Evolutionary conservation across 2,113 vertebrate genomes (phyloP), one percentile per base, ranked within the genome.

Genomic region (Halichoeres trimaculatus): DNA sequence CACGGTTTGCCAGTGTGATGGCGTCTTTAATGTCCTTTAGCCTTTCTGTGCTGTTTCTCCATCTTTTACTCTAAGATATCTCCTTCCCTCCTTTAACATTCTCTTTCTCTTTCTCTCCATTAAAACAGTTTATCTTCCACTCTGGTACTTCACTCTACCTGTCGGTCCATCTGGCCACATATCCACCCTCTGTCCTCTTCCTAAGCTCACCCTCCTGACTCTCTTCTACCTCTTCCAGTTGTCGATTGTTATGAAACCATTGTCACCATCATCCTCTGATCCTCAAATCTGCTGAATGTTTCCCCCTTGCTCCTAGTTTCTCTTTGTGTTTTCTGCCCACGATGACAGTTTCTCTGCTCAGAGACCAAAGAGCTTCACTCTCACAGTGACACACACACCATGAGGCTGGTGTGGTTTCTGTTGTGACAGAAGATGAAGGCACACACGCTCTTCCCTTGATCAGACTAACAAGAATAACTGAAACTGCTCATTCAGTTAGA

Each of bases 1-100:
- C n/a, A n/a, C n/a, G n/a, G n/a, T n/a, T n/a, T n/a, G n/a, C n/a
- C n/a, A n/a, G n/a, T n/a, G n/a, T n/a, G n/a, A n/a, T n/a, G n/a
- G n/a, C n/a, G n/a, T n/a, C n/a, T n/a, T n/a, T 30, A 8, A 40
- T 50, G 57, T 86, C 64, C 68, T 74, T 82, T 74, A 59, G 60
- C 74, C 66, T 86, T 84, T 34, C 77, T 67, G 45, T 62, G 66
- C 20, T 51, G 8, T 35, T 43, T 68, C 68, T 41, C 50, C 23
- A 14, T 38, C 30, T 64, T 73, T 10, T 55, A 57, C 30, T 30
- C 30, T 6, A 30, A 30, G 3, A 30, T 30, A 30, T 30, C 30
- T 23, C 43, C 9, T 14, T 5, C 47, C 24, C 35, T 61, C 24
- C 7, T 50, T 26, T 58, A 38, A 35, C 8, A 22, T 35, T 60